Conservation (phyloP, 1,140 invertebrate species). For the Mesaphorura yosii region DNA sequence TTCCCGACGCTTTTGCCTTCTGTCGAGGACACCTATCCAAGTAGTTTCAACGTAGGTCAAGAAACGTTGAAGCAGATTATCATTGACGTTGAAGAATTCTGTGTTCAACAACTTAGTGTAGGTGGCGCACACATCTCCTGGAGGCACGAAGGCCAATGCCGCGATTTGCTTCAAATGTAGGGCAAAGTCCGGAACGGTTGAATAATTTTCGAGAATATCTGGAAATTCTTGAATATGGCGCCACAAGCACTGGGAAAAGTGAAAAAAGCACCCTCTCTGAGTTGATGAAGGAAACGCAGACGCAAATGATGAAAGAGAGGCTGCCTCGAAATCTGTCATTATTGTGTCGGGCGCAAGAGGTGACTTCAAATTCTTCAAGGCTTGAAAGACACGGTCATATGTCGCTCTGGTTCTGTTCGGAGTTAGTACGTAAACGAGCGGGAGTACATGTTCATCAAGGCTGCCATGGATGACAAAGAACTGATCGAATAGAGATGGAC, state of each 20-base stretch:
- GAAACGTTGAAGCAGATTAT: background rate
- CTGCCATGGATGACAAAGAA: background rate
- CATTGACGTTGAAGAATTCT: constrained; percentile 3
- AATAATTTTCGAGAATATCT: background rate
- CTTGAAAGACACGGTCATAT: background rate
- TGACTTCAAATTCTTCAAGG: background rate
- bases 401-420: background rate
- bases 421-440: background rate
- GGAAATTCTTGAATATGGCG: background rate
- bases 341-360: background rate
- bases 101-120: constrained; percentile 3
- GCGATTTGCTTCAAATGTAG: constrained; percentile 2
- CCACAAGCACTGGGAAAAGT: background rate
- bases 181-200: constrained; percentile 8
- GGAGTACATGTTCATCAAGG: background rate
- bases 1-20: background rate
- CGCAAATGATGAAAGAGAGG: background rate
- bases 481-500: background rate
- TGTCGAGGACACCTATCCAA: constrained; percentile 11
- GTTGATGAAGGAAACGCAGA: background rate
- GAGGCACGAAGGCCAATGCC: constrained; percentile 10
- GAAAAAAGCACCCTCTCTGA: background rate
- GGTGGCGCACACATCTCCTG: background rate
- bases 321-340: background rate
- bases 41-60: constrained; percentile 11